Base-by-base conservation (phyloP, 2,797 vertebrate species). In the Coranthus polyacanthus region DNA sequence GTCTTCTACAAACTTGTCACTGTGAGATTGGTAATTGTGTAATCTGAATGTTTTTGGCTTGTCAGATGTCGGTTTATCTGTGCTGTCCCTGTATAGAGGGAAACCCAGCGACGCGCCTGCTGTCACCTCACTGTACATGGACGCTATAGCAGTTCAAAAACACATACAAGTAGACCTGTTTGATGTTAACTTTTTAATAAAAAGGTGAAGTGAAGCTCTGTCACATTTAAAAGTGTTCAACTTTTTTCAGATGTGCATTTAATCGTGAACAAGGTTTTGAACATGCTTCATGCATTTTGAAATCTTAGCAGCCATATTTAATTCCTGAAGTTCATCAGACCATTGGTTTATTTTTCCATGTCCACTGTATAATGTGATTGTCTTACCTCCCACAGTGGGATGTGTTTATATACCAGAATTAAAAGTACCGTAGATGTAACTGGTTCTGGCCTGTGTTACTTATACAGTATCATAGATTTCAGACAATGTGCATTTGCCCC, bases 401-500 rank as follows among this genome's bases (percentile, higher is more conserved):
- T 37, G 9, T 62, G 50, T 81, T 86, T 76, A 60, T 80, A 42
- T 78, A 68, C 51, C 57, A 50, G 70, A 79, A 89, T 87, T 80
- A 90, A 90, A 89, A 75, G 8, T 52, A 38, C 39, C 46, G 38
- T 44, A 56, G 18, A 17, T 46, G 22, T 39, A 43, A 7, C 45
- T 13, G 37, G 3, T 26, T 36, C 22, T 42, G 41, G 20, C 24
- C 22, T 53, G 10, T 7, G 16, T 55, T 66, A 22, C 45, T 78
- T 36, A 12, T 4, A 17, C 5, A 50, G 15, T 16, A 45, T 21
- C 18, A 39, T 29, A 7, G 26, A 29, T 29, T 29, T 29, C 3
- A n/a, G n/a, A n/a, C n/a, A n/a, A 29, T 29, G 5, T 3, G 22
- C 5, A 24, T 24, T 5, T 29, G 26, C 8, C 26, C 26, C 26